Base-by-base conservation (phyloP, 2,888 invertebrate species). In the Leptinotarsa rubiginosa region DNA sequence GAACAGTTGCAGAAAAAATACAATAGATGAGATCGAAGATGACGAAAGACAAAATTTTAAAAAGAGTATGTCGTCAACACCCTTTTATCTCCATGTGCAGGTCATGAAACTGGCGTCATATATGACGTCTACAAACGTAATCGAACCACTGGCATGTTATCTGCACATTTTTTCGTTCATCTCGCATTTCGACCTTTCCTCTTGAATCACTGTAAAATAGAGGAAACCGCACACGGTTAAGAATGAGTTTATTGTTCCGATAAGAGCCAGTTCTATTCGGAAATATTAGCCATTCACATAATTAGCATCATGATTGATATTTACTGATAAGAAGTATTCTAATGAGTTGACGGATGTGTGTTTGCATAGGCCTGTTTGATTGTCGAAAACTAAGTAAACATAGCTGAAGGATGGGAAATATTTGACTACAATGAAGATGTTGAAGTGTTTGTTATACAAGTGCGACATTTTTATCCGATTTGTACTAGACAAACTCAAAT, bases 241-340 rank as follows among this genome's bases (percentile, higher is more conserved):
- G 22, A 22, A 56, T 56, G 56, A 56, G 56, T 22, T 22, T 13
- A 56, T 20, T 22, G 22, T 15, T 22, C 5, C 13, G 56, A 56
- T 56, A 56, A 22, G 12, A 20, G 20, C 15, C 56, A 56, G 56
- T 18, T 52, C 13, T 56, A 20, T 56, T 22, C 4, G 22, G 56
- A 56, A 56, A 15, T 22, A 56, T 56, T 56, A 56, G 56, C 56
- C 56, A 56, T 56, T 56, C 13, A 13, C 22, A 56, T 56, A 56
- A 56, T 56, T 56, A 56, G 22, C 22, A 56, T 56, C 22, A 13
- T 56, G 13, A 56, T 56, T 22, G 20, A 22, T 22, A 56, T 56
- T 22, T 13, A 13, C 20, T 18, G 20, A 56, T 22, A 15, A 20
- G 13, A 56, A 18, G 12, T 52, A 15, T 25, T 56, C 12, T 20